These are phyloP conservation scores for Elachura formosa DNA, from an alignment of 2,113 vertebrate genomes.

Conservation along the genomic window DNA sequence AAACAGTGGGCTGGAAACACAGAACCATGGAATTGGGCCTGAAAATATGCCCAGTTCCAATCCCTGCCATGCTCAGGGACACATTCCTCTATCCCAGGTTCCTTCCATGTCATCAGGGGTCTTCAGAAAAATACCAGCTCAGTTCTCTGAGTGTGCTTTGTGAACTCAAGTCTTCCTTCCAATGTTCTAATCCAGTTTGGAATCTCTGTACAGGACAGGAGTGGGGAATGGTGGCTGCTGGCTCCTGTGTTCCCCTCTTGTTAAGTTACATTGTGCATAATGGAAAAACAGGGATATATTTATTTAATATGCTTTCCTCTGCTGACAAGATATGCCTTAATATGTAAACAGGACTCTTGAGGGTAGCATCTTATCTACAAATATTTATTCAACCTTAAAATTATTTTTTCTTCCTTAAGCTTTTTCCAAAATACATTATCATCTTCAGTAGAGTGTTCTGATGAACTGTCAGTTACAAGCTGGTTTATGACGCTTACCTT, in stretches of 20 bases:
- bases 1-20: not conserved
- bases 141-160: not conserved
- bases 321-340: not conserved
- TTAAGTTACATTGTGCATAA: not conserved
- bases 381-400: not conserved
- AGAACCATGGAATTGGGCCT: not conserved
- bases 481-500: not conserved
- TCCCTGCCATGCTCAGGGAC: not conserved
- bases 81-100: not conserved
- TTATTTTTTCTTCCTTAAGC: not conserved
- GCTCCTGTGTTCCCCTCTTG: not conserved
- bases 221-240: not conserved
- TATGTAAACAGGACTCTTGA: not conserved
- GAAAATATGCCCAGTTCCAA: not conserved
- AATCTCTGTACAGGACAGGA: fast-evolving
- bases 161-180: not conserved
- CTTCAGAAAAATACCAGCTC: not conserved
- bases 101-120: not conserved
- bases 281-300: not conserved
- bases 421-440: not conserved
- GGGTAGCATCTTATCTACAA: not conserved
- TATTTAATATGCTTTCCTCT: not conserved
- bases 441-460: not conserved
- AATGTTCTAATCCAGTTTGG: not conserved
- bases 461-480: not conserved